Evolutionary conservation across 2,888 invertebrate species (phyloP).

Genomic region (Physocephala rufipes): DNA sequence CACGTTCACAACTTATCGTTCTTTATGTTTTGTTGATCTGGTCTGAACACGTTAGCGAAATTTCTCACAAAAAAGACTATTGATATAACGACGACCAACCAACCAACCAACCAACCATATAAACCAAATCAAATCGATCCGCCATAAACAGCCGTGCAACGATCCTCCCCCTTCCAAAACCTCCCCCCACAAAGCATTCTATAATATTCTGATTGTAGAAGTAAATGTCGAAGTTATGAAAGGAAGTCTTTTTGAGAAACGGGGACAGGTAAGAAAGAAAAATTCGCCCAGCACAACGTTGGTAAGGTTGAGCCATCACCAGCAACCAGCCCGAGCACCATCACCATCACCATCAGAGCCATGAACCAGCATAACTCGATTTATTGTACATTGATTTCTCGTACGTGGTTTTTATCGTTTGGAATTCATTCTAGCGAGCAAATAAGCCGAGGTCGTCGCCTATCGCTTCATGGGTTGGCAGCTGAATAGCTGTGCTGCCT

Average conservation of each 20-base stretch:
- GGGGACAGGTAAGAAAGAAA: not conserved
- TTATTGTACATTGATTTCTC: constrained; percentile 29
- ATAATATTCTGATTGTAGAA: too few relatives aligned
- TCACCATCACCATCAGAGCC: not conserved
- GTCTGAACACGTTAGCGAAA: not conserved
- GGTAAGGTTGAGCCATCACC: not conserved
- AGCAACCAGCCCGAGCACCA: not conserved
- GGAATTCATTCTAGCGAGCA: too few relatives aligned
- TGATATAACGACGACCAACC: not conserved
- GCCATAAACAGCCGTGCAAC: not conserved
- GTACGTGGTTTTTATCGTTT: constrained; percentile 21
- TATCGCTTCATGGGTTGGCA: too few relatives aligned
- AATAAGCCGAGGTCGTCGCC: too few relatives aligned
- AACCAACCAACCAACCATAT: too few relatives aligned
- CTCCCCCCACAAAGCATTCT: too few relatives aligned
- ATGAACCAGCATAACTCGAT: constrained; percentile 27
- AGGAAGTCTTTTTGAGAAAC: not conserved
- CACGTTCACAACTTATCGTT: constrained; percentile 21
- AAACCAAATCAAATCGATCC: too few relatives aligned
- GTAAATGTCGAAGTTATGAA: not conserved
- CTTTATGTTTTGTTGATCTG: constrained; percentile 19
- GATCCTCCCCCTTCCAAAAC: not conserved
- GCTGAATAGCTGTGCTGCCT: too few relatives aligned
- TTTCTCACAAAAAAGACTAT: not conserved
- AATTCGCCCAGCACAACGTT: not conserved